Conservation (phyloP, 2,797 vertebrate species). For the Gymnopithys bicolor region DNA sequence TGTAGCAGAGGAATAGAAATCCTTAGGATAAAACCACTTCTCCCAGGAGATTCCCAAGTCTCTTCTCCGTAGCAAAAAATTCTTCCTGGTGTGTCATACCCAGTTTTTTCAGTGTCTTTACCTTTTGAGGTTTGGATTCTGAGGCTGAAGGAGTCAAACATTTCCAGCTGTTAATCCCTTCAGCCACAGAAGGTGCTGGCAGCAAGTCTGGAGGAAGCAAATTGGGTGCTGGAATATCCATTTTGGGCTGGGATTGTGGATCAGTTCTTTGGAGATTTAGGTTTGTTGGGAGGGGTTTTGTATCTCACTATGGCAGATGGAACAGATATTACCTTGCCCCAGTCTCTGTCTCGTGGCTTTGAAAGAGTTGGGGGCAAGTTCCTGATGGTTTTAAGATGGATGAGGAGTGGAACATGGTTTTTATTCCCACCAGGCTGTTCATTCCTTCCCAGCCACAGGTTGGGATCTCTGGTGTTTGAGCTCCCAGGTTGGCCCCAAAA, state of each 20-base stretch:
- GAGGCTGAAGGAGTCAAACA: background rate
- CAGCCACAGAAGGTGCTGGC: background rate
- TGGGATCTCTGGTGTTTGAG: background rate
- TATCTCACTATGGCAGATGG: fast-evolving
- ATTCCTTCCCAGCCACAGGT: background rate
- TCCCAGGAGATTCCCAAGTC: constrained; percentile 9
- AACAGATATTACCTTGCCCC: background rate
- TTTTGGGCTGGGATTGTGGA: background rate
- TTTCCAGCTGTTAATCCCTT: background rate
- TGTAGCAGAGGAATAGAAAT: constrained; percentile 12
- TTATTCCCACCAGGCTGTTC: background rate
- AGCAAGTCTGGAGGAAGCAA: background rate
- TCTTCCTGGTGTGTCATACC: background rate
- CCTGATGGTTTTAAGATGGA: background rate
- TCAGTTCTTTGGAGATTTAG: background rate
- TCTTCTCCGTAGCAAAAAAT: background rate
- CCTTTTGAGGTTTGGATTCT: background rate
- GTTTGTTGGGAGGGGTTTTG: background rate
- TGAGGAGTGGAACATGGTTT: background rate
- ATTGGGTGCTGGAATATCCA: fast-evolving
- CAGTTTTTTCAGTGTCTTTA: background rate
- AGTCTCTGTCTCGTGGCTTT: background rate
- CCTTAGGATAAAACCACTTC: background rate
- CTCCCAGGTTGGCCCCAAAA: background rate
- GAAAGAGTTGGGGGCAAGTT: background rate